Conservation (phyloP, 92 coral and sea anemone species). For the Meandrina meandrites region DNA sequence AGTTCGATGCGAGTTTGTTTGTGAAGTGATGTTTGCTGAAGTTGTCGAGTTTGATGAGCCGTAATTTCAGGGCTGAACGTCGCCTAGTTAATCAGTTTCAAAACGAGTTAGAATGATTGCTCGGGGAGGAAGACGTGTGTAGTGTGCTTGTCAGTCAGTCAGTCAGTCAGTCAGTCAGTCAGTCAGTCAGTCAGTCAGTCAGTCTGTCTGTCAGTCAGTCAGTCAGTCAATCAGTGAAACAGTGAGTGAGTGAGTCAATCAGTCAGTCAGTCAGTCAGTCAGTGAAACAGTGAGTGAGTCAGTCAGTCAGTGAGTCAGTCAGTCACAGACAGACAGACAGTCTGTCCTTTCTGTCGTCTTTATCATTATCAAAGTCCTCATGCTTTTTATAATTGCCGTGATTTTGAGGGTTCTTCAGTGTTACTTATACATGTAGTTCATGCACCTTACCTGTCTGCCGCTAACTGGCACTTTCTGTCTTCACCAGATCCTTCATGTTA, state of each 20-base stretch:
- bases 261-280: conserved; percentile 9
- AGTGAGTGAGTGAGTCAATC: conserved; percentile 10
- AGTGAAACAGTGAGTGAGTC: not conserved
- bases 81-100: too few species aligned
- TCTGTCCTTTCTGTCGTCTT: too few species aligned
- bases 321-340: not conserved
- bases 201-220: conserved; percentile 3
- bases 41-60: too few species aligned
- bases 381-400: too few species aligned
- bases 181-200: conserved; percentile 2
- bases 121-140: too few species aligned
- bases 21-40: not conserved
- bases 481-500: not conserved
- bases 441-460: too few species aligned
- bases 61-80: too few species aligned
- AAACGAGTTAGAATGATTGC: too few species aligned
- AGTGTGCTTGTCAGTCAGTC: not conserved
- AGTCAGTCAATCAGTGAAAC: conserved; percentile 15
- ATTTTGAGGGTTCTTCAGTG: too few species aligned
- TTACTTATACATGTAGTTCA: too few species aligned
- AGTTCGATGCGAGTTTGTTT: not conserved
- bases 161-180: not conserved
- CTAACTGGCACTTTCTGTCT: not conserved
- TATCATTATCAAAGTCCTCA: too few species aligned
- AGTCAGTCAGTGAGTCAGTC: not conserved